These are phyloP conservation scores for Galaxias olidus DNA, from an alignment of 2,797 vertebrate species.

Conservation along the genomic window DNA sequence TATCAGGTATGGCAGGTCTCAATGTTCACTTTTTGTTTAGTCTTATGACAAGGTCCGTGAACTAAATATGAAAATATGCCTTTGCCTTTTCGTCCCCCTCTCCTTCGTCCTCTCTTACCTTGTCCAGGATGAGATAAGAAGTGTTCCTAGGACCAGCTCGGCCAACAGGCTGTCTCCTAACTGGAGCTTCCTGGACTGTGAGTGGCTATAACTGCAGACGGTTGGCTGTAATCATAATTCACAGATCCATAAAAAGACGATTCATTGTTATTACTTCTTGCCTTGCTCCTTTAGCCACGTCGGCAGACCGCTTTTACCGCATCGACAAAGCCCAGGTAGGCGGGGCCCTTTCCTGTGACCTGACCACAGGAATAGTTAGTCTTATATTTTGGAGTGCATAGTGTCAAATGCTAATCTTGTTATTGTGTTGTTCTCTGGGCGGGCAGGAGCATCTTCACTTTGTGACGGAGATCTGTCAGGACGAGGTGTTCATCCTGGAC, in stretches of 20 bases:
- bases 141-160: slow-evolving; percentile 78
- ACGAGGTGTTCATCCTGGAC: slow-evolving; percentile 96
- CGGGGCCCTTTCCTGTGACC: not conserved
- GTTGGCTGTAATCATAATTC: not conserved
- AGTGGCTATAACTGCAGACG: slow-evolving; percentile 57
- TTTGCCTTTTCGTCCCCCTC: not conserved
- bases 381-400: too few relatives aligned
- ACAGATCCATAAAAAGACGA: not conserved
- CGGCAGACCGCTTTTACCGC: slow-evolving; percentile 95
- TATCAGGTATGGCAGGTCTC: slow-evolving; percentile 84
- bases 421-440: slow-evolving; percentile 7
- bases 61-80: not conserved
- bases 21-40: slow-evolving; percentile 13
- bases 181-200: slow-evolving; percentile 99
- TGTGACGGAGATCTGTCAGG: slow-evolving; percentile 97
- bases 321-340: slow-evolving; percentile 98
- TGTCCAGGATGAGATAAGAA: slow-evolving; percentile 72
- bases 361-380: not conserved
- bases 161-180: slow-evolving; percentile 88
- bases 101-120: slow-evolving; percentile 4
- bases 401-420: not conserved
- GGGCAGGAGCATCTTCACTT: slow-evolving; percentile 96
- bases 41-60: not conserved
- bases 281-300: slow-evolving; percentile 82
- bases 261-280: slow-evolving; percentile 21